These are phyloP conservation scores for Ophion ventricosus DNA, from an alignment of 2,888 invertebrate genomes.

Conservation along the genomic window DNA sequence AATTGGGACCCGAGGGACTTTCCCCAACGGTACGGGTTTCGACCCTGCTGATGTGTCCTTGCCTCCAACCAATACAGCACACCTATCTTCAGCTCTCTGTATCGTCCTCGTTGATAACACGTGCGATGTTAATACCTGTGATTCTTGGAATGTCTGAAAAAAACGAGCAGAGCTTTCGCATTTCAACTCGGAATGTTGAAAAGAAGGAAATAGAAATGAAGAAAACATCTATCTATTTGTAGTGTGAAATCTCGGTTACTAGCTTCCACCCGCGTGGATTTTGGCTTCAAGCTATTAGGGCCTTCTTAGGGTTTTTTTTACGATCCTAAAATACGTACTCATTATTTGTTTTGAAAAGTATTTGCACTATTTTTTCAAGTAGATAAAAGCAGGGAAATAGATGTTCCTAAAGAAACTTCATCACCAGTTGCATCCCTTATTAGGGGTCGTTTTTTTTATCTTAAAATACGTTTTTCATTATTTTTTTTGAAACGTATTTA, in stretches of 20 bases:
- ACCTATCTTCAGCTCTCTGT: not conserved
- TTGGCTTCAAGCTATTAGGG: no score
- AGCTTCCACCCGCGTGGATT: no score
- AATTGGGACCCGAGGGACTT: constrained; percentile 83
- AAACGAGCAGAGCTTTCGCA: not conserved
- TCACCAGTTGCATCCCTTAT: no score
- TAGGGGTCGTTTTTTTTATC: no score
- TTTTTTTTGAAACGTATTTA: no score
- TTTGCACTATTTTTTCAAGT: no score
- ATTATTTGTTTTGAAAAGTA: no score
- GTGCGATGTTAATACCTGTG: constrained; percentile 9
- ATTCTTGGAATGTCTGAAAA: not conserved
- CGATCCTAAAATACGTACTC: no score
- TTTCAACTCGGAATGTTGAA: not conserved
- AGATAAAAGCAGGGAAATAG: no score
- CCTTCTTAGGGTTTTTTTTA: no score
- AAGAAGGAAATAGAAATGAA: not conserved
- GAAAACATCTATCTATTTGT: not conserved
- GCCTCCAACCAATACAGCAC: constrained; percentile 24
- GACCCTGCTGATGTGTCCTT: constrained; percentile 65
- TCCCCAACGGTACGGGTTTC: constrained; percentile 69
- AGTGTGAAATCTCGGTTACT: not conserved
- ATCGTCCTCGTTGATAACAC: constrained; percentile 10
- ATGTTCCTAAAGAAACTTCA: no score
- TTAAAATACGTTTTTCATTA: no score